These are phyloP conservation scores for Mungos mungo DNA, from an alignment of 2,113 vertebrate species.

Conservation along the genomic window DNA sequence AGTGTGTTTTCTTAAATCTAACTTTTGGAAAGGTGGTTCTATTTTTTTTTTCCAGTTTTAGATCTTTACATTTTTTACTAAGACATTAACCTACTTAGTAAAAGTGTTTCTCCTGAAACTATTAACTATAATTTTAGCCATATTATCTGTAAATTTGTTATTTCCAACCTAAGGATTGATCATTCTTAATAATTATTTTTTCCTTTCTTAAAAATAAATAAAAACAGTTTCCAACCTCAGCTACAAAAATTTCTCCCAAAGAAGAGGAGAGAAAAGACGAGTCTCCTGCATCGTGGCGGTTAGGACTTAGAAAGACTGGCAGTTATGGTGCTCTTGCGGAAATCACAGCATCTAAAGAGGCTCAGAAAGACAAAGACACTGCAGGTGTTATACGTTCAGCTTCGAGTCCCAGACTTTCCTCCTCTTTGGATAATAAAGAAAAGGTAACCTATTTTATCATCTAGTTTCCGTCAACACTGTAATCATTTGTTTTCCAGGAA, in stretches of 20 bases:
- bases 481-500: not conserved
- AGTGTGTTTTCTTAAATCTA: constrained; percentile 81
- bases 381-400: constrained; percentile 97
- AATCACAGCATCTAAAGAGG: constrained; percentile 96
- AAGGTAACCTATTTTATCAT: constrained; percentile 85
- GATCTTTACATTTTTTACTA: constrained; percentile 73
- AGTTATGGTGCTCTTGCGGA: constrained; percentile 98
- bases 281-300: constrained; percentile 96
- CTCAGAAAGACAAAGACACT: constrained; percentile 95
- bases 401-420: constrained; percentile 97
- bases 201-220: constrained; percentile 40
- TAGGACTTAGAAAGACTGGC: constrained; percentile 96
- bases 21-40: constrained; percentile 74
- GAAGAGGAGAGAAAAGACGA: constrained; percentile 98
- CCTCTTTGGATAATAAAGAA: constrained; percentile 97
- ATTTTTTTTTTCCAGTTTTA: constrained; percentile 67
- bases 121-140: constrained; percentile 56
- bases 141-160: constrained; percentile 26
- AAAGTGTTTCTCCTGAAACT: constrained; percentile 63
- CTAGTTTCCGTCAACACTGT: constrained; percentile 4
- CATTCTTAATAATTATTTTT: constrained; percentile 33
- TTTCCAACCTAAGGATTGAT: constrained; percentile 34
- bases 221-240: constrained; percentile 88
- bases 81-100: constrained; percentile 82
- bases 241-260: constrained; percentile 91